Base-by-base conservation (phyloP, 37 sponge, comb jelly and placozoan species). In the Oscarella lobularis region DNA sequence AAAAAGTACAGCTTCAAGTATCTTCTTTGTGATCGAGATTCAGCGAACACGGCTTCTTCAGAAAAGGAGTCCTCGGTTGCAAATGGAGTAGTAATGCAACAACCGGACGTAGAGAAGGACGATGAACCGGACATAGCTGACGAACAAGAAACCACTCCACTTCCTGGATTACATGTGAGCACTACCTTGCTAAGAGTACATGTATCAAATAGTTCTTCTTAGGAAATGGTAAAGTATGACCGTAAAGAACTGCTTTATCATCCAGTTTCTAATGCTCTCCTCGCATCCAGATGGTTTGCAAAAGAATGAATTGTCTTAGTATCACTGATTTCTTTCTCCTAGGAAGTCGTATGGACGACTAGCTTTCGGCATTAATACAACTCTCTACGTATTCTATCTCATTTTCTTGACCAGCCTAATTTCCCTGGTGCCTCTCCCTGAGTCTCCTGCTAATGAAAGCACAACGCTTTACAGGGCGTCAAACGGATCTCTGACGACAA, bases 1-100 rank as follows among this genome's bases (percentile, higher is more conserved):
- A 9, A 20, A 30, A 67, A 69, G 31, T 93, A 72, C 67, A 78
- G 82, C 39, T 93, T 93, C 87, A 90, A 93, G 75, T 90, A 89
- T 40, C 70, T 93, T 68, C 77, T 81, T 27, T 48, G 60, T 48
- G 60, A 48, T 27, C n/a, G n/a, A n/a, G n/a, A n/a, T n/a, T n/a
- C n/a, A n/a, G n/a, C n/a, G n/a, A n/a, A n/a, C n/a, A n/a, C n/a
- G n/a, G n/a, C n/a, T n/a, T n/a, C n/a, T n/a, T n/a, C n/a, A n/a
- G n/a, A n/a, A n/a, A n/a, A n/a, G n/a, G n/a, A n/a, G n/a, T n/a
- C n/a, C n/a, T n/a, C n/a, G n/a, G n/a, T n/a, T n/a, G n/a, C n/a
- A n/a, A n/a, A n/a, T n/a, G n/a, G n/a, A n/a, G n/a, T n/a, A n/a
- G n/a, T n/a, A n/a, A n/a, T n/a, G n/a, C n/a, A n/a, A n/a, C n/a